Conservation (phyloP, 2,797 vertebrate genomes). For the Tapera naevia region DNA sequence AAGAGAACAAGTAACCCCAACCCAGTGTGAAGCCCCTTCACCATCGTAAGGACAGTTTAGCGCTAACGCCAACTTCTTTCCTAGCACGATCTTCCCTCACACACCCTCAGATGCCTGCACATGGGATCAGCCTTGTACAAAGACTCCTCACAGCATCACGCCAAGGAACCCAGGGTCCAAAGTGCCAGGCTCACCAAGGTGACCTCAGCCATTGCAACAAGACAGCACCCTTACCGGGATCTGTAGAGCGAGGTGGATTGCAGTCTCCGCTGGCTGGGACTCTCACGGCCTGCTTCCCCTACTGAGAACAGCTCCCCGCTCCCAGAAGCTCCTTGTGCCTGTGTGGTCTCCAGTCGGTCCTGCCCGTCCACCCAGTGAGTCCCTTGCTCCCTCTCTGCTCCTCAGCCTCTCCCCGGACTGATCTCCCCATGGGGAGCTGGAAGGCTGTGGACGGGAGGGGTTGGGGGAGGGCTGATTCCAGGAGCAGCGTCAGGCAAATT, state of each 20-base stretch:
- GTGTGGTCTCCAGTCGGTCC: neutral
- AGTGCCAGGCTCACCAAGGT: neutral
- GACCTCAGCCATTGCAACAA: neutral
- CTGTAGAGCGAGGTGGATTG: neutral
- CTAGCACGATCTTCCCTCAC: neutral
- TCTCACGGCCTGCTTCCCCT: neutral
- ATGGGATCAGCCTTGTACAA: neutral
- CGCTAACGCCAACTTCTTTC: neutral
- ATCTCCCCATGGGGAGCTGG: slow-evolving; percentile 69
- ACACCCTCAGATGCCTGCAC: neutral
- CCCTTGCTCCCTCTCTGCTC: slow-evolving; percentile 42
- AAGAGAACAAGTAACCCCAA: neutral
- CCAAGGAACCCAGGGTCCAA: neutral
- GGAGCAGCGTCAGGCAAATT: slow-evolving; percentile 57
- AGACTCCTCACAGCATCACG: neutral
- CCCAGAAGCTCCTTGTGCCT: neutral
- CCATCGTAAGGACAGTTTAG: neutral
- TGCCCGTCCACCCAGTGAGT: neutral
- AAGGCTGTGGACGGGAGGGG: slow-evolving; percentile 48
- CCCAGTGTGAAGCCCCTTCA: neutral
- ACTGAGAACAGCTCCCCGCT: neutral
- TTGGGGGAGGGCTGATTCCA: slow-evolving; percentile 64
- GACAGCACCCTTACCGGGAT: slow-evolving; percentile 43
- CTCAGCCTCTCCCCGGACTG: slow-evolving; percentile 68
- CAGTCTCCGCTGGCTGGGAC: neutral